A percentile compares a stretch with the other conserved stretches of the same genome.
Evolutionary conservation across 2,113 vertebrate species (phyloP).

Genomic region (Phalacrocorax brasilianus): DNA sequence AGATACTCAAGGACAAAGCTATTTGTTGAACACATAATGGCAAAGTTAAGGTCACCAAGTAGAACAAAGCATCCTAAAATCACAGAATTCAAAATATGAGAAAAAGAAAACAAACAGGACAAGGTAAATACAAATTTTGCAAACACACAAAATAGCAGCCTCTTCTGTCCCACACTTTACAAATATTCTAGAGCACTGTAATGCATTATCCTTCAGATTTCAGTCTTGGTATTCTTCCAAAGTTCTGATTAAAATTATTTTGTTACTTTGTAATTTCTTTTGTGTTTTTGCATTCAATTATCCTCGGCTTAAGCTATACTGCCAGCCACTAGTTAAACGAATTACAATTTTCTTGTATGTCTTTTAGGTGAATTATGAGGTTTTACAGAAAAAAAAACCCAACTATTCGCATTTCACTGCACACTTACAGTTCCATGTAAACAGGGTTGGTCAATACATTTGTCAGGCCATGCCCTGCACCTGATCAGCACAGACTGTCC

Average conservation of each 20-base stretch:
- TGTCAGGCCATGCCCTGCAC: neutral
- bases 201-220: neutral
- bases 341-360: neutral
- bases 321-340: neutral
- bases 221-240: neutral
- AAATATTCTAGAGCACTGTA: neutral
- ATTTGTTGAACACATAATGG: neutral
- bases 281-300: neutral
- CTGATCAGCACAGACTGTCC: neutral
- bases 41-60: neutral
- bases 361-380: neutral
- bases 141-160: neutral
- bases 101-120: neutral
- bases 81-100: neutral
- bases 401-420: neutral
- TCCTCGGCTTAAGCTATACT: neutral
- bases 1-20: neutral
- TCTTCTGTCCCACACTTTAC: neutral
- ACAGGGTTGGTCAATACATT: accelerated
- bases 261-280: neutral
- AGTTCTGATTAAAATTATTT: neutral
- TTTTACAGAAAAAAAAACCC: neutral
- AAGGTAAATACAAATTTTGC: neutral
- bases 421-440: neutral
- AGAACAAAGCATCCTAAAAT: neutral